Evolutionary conservation across 1,140 invertebrate species (phyloP), one percentile per base, ranked within the genome.

Genomic region (Macrobrachium rosenbergii): DNA sequence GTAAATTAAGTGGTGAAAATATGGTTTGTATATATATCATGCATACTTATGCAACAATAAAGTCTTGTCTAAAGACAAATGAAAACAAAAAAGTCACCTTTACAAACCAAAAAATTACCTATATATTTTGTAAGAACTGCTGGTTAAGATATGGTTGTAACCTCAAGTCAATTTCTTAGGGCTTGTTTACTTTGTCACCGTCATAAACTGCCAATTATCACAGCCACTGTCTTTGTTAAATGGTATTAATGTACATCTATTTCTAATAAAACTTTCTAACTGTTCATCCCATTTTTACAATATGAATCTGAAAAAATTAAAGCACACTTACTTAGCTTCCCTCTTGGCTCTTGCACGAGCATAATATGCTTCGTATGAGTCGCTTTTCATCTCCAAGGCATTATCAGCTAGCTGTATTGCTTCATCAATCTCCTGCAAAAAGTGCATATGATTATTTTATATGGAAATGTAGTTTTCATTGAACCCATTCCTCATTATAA

Each of bases 301-400:
- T n/a, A n/a, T n/a, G 5, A 17, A 59, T 63, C 77, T n/a, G 43
- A 62, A 73, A 67, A 58, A 64, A 60, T 59, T 17, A n/a, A 19
- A 80, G 75, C 37, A 28, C 37, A 89, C 91, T 91, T 90, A 94
- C 93, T 92, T 93, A 81, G 94, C 91, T 88, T 97, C 96, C 86
- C 97, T 93, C 78, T 95, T 95, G 11, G 97, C 97, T 91, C 97
- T 95, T 0, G 97, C 96, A 91, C 97, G 93, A 2, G 97, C 96
- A 92, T 98, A 98, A 91, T 95, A 97, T 2, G 97, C 97, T 93
- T 99, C 98, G 91, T 96, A 98, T 2, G 96, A 98, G 90, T 96
- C 94, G 8, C 96, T 95, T 90, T 96, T 95, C 84, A 97, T 93
- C 73, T 95, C 94, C 43, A 98, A 93, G 0, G 96, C 97, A 92